Base-by-base conservation (phyloP, 1,140 invertebrate species). In the Ladona fulva region DNA sequence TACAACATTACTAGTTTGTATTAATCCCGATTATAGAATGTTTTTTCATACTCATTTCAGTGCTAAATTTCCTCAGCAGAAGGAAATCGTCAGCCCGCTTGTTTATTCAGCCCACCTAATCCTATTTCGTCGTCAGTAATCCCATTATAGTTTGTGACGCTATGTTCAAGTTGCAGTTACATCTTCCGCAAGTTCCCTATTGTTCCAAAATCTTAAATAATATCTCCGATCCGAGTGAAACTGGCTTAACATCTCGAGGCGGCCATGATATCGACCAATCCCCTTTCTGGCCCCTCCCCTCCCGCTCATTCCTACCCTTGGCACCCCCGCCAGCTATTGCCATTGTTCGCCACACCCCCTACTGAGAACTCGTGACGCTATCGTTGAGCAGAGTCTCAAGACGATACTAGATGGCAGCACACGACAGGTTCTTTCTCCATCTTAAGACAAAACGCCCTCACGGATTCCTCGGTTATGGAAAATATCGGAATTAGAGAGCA, bases 311-410 rank as follows among this genome's bases (percentile, higher is more conserved):
- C 10, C 44, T 19, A 16, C 16, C 52, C 52, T 22, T 12, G 1
- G 5, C 52, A 19, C 52, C 16, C 52, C 52, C 52, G 52, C 52
- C 52, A 66, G 52, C 52, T 66, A 66, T 66, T 66, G 3, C 52
- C 52, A 66, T 66, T 66, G 52, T 66, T 66, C 52, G 52, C 52
- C 52, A 66, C 52, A 66, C 52, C 52, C 52, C 52, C 52, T 66
- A 66, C 52, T 16, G n/a, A 22, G 52, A 16, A 19, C 16, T 22
- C 52, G 16, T 22, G 52, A 66, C 52, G 52, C 52, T 66, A 66
- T 16, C 3, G 52, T 66, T 5, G 52, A 19, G 52, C 19, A 11
- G 44, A 11, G 44, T 52, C 44, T 19, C 19, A 19, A 10, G 14
- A 66, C 52, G 3, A 66, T 12, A 12, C n/a, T 6, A 66, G 52